phyloP scores from a whole-genome alignment of 2,797 vertebrate genomes.

The Threskiornis aethiopicus region DNA sequence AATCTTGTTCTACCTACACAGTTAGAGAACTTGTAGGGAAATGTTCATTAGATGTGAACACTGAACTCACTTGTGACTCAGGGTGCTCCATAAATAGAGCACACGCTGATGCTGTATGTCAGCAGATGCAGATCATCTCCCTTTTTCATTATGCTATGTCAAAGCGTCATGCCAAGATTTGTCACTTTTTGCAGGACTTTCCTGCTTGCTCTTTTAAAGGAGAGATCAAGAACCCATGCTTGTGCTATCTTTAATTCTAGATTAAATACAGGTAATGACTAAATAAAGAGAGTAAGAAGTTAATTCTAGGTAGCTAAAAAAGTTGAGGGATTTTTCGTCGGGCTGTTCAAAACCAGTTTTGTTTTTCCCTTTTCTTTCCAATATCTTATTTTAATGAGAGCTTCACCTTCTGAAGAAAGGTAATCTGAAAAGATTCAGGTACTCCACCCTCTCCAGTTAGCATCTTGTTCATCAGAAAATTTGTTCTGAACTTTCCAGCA shows the following conservation, averaged over 20 bases:
- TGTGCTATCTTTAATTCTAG: neutral
- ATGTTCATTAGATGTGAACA: neutral
- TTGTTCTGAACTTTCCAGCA: neutral
- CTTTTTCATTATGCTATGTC: neutral
- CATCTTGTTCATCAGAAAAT: neutral
- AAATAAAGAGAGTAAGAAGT: neutral
- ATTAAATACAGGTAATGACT: neutral
- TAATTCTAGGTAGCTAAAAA: neutral
- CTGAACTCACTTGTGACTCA: neutral
- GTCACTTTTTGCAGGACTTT: neutral
- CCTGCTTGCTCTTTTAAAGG: neutral
- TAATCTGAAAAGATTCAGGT: neutral
- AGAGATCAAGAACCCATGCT: neutral
- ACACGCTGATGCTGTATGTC: neutral
- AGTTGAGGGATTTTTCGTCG: neutral
- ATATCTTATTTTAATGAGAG: neutral
- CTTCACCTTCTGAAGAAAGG: neutral
- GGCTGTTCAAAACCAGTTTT: neutral
- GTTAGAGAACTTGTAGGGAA: neutral
- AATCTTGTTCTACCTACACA: neutral
- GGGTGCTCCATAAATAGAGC: neutral
- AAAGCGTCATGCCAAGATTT: neutral
- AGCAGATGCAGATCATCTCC: constrained; percentile 5
- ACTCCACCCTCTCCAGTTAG: neutral
- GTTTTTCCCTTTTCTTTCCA: neutral